Conservation (phyloP, 2,888 invertebrate species). For the Protodeltote pygarga region DNA sequence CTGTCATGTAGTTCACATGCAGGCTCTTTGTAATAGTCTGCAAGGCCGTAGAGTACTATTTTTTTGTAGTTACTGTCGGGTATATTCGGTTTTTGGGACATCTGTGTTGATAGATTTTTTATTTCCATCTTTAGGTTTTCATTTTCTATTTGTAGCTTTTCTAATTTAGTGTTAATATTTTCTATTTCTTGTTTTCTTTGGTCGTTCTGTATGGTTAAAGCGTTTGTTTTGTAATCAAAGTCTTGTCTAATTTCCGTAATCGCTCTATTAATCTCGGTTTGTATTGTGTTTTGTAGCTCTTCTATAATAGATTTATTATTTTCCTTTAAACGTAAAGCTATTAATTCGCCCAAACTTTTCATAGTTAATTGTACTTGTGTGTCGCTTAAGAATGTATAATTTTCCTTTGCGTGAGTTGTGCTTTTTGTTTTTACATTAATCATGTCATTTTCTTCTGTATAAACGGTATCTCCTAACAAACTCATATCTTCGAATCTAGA, state of each 20-base stretch:
- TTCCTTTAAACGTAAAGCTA: slow-evolving; percentile 2
- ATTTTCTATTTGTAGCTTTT: not conserved
- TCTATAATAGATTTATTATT: slow-evolving; percentile 6
- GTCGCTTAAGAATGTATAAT: no score
- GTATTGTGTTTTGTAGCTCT: slow-evolving; percentile 2
- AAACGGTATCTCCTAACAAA: slow-evolving; percentile 3
- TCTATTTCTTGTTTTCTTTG: not conserved
- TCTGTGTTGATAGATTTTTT: not conserved
- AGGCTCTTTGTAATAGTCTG: not conserved
- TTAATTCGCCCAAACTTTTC: slow-evolving; percentile 12
- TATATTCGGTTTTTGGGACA: not conserved
- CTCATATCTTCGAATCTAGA: not conserved
- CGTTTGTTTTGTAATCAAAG: not conserved
- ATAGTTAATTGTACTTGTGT: slow-evolving; percentile 1
- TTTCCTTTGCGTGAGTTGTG: no score
- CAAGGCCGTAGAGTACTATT: slow-evolving; percentile 1
- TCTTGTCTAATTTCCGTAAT: not conserved
- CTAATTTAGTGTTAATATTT: not conserved
- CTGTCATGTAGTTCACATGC: slow-evolving; percentile 1
- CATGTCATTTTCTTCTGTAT: not conserved
- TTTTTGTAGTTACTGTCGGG: not conserved
- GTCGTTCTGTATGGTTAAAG: not conserved
- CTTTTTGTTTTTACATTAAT: not conserved
- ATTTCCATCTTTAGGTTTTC: slow-evolving; percentile 3
- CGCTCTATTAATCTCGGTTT: slow-evolving; percentile 1